phyloP scores from a whole-genome alignment of 1,140 invertebrate genomes.

The Arion vulgaris region DNA sequence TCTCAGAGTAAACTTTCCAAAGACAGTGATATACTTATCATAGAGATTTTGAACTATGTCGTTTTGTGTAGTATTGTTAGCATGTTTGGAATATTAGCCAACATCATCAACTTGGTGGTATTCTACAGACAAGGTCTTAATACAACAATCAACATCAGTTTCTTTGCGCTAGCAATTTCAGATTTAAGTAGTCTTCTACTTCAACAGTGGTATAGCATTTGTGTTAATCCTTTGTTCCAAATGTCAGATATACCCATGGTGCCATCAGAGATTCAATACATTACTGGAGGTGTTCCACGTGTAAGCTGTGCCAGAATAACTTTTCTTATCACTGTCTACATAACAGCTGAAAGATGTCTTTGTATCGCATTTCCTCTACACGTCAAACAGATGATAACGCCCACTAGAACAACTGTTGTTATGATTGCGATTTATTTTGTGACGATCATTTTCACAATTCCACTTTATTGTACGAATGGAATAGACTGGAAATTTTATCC shows the following conservation, averaged over 20 bases:
- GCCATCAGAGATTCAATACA: neutral
- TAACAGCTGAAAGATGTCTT: conserved; percentile 4
- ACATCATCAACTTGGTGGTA: neutral
- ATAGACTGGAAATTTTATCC: conserved; percentile 19
- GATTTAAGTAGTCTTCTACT: neutral
- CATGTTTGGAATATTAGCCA: neutral
- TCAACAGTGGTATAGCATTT: neutral
- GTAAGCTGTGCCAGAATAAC: neutral
- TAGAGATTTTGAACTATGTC: neutral
- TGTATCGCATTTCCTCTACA: neutral
- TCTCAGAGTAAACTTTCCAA: too few species aligned
- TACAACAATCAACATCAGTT: conserved; percentile 23
- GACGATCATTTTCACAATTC: neutral
- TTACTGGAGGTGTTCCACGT: neutral
- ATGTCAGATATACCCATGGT: neutral
- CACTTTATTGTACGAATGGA: neutral
- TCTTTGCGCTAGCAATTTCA: neutral
- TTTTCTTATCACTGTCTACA: neutral
- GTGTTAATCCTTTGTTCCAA: neutral
- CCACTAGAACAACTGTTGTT: neutral
- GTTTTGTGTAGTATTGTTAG: neutral
- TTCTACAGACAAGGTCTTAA: conserved; percentile 12
- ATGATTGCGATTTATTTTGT: neutral
- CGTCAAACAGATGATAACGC: conserved; percentile 9
- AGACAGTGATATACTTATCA: too few species aligned